Conservation (phyloP, 2,797 vertebrate species). For the Eupleurogrammus muticus region DNA sequence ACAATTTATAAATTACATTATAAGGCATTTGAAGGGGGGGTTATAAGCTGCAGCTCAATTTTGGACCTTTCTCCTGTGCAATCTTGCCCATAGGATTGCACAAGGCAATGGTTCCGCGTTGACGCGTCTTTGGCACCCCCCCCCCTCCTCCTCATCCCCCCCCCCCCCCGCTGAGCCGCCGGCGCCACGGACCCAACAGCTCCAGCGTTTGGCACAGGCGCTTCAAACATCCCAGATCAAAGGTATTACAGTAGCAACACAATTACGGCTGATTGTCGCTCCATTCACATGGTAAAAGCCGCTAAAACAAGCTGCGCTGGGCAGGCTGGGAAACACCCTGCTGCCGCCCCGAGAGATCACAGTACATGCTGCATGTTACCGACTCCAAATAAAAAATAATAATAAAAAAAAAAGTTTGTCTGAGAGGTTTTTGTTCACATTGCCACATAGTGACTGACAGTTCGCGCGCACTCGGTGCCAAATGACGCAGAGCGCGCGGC, state of each 20-base stretch:
- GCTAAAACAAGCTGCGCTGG: constrained; percentile 66
- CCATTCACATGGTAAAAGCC: constrained; percentile 77
- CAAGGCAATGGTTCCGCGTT: constrained; percentile 48
- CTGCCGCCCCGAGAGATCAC: constrained; percentile 4
- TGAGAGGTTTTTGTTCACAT: too few relatives aligned
- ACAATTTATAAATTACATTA: too few relatives aligned
- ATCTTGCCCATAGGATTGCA: neutral
- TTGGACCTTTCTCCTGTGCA: neutral
- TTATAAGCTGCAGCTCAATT: neutral
- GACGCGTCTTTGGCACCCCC: constrained; percentile 60
- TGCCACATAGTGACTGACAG: too few relatives aligned
- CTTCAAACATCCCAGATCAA: constrained; percentile 81
- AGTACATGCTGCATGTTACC: too few relatives aligned
- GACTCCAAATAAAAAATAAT: too few relatives aligned
- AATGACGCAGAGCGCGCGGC: neutral
- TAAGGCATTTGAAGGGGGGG: too few relatives aligned
- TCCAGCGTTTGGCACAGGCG: constrained; percentile 70
- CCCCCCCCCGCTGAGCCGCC: constrained; percentile 64
- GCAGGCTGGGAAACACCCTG: constrained; percentile 19
- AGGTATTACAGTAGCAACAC: constrained; percentile 83
- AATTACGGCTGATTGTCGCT: constrained; percentile 72
- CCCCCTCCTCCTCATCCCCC: too few relatives aligned
- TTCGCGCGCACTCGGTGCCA: too few relatives aligned
- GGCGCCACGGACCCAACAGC: constrained; percentile 69
- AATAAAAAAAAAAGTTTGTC: too few relatives aligned